phyloP scores from a whole-genome alignment of 2,797 vertebrate species.

The Sphenopsis melanotis region DNA sequence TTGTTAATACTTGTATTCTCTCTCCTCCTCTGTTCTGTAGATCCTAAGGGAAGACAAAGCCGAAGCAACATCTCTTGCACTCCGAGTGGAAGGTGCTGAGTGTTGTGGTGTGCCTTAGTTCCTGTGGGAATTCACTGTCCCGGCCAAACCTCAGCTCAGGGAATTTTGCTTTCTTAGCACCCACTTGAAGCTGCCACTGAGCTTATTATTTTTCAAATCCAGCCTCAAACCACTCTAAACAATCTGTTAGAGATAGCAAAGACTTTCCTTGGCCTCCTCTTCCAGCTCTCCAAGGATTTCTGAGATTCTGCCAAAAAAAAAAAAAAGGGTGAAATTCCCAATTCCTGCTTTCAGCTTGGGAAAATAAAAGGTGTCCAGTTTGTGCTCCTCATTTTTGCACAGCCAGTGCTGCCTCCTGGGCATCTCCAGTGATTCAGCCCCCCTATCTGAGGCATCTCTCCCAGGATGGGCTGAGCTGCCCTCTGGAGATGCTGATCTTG shows the following conservation, averaged over 20 bases:
- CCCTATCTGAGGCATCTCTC: conserved; percentile 53
- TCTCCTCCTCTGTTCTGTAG: conserved; percentile 15
- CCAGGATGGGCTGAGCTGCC: conserved; percentile 36
- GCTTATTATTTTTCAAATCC: not conserved
- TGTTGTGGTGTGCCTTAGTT: conserved; percentile 57
- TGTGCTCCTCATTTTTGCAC: not conserved
- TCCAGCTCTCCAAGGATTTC: not conserved
- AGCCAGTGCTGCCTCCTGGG: conserved; percentile 18
- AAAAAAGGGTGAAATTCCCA: not conserved
- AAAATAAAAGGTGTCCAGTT: conserved; percentile 3
- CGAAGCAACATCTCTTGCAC: conserved; percentile 9
- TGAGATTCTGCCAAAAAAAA: not conserved
- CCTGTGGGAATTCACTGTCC: conserved; percentile 57
- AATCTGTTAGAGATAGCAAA: not conserved
- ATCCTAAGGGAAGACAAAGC: conserved; percentile 59
- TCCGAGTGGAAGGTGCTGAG: conserved; percentile 40
- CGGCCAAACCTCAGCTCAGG: conserved; percentile 41
- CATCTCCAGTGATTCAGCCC: conserved; percentile 57
- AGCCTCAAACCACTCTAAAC: not conserved
- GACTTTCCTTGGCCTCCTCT: not conserved
- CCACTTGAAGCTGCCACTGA: not conserved
- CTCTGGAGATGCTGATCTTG: conserved; percentile 59
- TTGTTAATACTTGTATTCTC: conserved; percentile 18
- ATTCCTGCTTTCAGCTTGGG: not conserved
- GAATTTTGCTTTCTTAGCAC: conserved; percentile 30